Evolutionary conservation across 2,113 vertebrate genomes (phyloP).

Genomic region (Pavo muticus): DNA sequence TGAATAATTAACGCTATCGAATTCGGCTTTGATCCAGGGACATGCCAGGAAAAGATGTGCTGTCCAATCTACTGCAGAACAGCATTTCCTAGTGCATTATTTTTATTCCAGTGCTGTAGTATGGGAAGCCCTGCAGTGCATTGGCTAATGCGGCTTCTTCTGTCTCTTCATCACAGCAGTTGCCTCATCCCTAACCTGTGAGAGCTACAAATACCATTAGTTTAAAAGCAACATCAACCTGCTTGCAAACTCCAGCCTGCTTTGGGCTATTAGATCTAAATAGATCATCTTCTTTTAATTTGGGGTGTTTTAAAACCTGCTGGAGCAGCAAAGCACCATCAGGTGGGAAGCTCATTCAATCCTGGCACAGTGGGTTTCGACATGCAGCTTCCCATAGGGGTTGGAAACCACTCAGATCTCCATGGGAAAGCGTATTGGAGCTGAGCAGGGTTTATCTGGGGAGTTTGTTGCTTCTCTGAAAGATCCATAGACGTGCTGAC

Average conservation of each 20-base stretch:
- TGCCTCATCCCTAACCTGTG: neutral
- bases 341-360: neutral
- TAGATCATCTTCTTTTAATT: neutral
- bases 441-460: neutral
- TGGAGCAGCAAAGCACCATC: neutral
- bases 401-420: accelerated
- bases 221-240: neutral
- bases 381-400: neutral
- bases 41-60: neutral
- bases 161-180: neutral
- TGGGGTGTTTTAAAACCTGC: neutral
- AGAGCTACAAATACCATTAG: slow-evolving; percentile 20
- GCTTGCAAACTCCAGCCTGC: neutral
- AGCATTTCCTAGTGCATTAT: slow-evolving; percentile 2
- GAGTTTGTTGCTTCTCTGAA: neutral
- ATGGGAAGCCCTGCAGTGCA: neutral
- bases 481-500: neutral
- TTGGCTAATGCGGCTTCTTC: neutral
- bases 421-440: neutral
- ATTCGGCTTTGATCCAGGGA: neutral
- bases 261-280: neutral
- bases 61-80: slow-evolving; percentile 16
- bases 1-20: slow-evolving; percentile 40
- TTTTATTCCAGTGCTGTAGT: slow-evolving; percentile 3
- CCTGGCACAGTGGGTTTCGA: accelerated